These are phyloP conservation scores for Theonella swinhoei DNA, from an alignment of 37 sponge, comb jelly and placozoan species.

Conservation along the genomic window DNA sequence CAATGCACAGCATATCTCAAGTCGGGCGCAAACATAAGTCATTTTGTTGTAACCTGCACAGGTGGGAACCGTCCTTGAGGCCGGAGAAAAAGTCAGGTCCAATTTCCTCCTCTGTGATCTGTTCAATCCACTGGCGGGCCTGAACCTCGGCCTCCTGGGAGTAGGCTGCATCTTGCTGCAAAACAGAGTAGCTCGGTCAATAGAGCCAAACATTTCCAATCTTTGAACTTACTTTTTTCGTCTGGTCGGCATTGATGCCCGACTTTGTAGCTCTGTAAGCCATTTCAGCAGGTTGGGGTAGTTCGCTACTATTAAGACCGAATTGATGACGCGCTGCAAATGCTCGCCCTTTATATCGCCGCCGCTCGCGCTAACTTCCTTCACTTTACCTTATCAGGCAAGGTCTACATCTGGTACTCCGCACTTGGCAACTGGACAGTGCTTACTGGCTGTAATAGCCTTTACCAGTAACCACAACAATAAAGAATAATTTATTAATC, in stretches of 20 bases:
- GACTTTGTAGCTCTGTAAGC: conserved; percentile 79
- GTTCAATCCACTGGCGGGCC: conserved; percentile 69
- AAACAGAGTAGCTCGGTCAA: background rate
- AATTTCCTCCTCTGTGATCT: conserved; percentile 41
- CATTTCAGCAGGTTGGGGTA: background rate
- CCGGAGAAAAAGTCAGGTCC: conserved; percentile 48
- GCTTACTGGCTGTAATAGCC: background rate
- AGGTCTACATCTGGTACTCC: background rate
- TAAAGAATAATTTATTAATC: no score
- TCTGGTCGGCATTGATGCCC: conserved; percentile 80
- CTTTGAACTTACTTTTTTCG: conserved; percentile 65
- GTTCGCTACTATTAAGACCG: no score
- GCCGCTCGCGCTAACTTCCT: no score
- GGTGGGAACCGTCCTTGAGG: conserved; percentile 60
- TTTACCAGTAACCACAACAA: background rate
- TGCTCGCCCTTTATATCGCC: no score
- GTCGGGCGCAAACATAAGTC: no score
- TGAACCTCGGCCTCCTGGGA: conserved; percentile 64
- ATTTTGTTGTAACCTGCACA: conserved; percentile 49
- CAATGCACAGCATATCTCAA: background rate
- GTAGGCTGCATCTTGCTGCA: conserved; percentile 49
- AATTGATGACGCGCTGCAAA: no score
- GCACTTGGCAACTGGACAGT: background rate
- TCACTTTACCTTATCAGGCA: background rate
- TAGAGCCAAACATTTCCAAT: background rate